Conservation (phyloP, 2,113 vertebrate genomes). For the Pollimyrus isidori region DNA sequence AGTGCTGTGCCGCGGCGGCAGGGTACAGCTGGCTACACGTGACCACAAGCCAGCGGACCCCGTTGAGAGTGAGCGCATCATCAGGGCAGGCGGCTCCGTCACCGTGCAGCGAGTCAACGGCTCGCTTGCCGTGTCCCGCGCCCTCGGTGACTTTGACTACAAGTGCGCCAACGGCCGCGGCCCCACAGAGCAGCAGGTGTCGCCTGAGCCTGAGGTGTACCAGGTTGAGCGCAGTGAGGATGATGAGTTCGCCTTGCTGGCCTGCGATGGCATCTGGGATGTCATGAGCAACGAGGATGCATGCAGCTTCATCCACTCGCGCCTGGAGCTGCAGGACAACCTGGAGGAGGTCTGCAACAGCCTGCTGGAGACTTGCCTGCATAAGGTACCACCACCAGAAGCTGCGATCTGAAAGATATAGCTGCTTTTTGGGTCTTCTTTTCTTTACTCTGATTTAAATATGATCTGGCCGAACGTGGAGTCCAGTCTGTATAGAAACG, state of each 20-base stretch:
- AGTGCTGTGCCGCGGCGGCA: conserved; percentile 81
- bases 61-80: conserved; percentile 93
- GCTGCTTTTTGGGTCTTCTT: background rate
- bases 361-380: conserved; percentile 98
- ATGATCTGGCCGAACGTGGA: background rate
- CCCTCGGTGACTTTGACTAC: conserved; percentile 98
- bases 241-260: conserved; percentile 95
- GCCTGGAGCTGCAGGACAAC: conserved; percentile 89
- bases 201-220: conserved; percentile 96
- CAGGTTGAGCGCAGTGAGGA: conserved; percentile 86
- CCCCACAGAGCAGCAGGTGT: conserved; percentile 97
- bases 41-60: conserved; percentile 99
- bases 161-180: conserved; percentile 98
- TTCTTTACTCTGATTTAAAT: background rate
- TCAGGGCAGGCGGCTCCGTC: conserved; percentile 94
- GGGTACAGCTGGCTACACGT: conserved; percentile 96
- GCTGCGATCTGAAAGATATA: background rate
- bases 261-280: conserved; percentile 98
- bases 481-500: background rate
- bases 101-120: conserved; percentile 99
- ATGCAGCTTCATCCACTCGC: conserved; percentile 91
- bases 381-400: conserved; percentile 72
- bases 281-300: conserved; percentile 99
- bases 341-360: conserved; percentile 97
- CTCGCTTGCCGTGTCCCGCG: conserved; percentile 92